These are phyloP conservation scores for Gadopsis marmoratus DNA, from an alignment of 2,797 vertebrate genomes.

Conservation along the genomic window DNA sequence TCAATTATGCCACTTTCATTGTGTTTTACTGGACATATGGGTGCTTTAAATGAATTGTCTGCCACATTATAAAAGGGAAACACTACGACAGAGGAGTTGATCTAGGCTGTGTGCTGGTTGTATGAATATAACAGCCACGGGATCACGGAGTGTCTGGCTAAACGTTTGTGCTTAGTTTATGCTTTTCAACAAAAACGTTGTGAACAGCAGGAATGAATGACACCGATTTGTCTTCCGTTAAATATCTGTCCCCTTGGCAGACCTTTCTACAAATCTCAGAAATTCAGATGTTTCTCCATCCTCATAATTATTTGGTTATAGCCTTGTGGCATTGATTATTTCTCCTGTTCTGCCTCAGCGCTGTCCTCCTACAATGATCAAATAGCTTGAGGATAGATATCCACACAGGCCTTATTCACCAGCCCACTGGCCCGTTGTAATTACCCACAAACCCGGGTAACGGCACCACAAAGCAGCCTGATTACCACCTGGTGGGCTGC, in stretches of 20 bases:
- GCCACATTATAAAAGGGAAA: slow-evolving; percentile 27
- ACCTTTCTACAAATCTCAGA: slow-evolving; percentile 29
- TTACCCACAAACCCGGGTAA: slow-evolving; percentile 56
- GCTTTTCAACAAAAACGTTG: slow-evolving; percentile 10
- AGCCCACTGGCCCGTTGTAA: slow-evolving; percentile 65
- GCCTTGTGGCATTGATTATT: slow-evolving; percentile 64
- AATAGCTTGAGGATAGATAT: slow-evolving; percentile 67
- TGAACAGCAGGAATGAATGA: slow-evolving; percentile 1
- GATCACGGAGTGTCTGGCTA: neutral
- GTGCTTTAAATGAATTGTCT: neutral
- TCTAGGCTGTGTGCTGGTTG: neutral
- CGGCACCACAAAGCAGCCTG: slow-evolving; percentile 54
- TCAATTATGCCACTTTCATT: neutral
- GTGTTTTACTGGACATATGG: neutral
- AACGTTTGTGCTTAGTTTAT: slow-evolving; percentile 11
- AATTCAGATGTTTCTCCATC: slow-evolving; percentile 48
- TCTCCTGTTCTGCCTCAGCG: slow-evolving; percentile 50
- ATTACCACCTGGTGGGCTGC: slow-evolving; percentile 64
- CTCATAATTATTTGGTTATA: slow-evolving; percentile 58
- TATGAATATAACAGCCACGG: neutral
- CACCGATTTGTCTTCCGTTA: slow-evolving; percentile 36
- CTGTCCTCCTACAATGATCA: slow-evolving; percentile 74
- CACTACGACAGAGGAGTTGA: neutral
- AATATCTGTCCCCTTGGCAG: slow-evolving; percentile 30
- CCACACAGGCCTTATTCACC: slow-evolving; percentile 66